phyloP scores from a whole-genome alignment of 2,888 invertebrate genomes.

The Deroplatys truncata region DNA sequence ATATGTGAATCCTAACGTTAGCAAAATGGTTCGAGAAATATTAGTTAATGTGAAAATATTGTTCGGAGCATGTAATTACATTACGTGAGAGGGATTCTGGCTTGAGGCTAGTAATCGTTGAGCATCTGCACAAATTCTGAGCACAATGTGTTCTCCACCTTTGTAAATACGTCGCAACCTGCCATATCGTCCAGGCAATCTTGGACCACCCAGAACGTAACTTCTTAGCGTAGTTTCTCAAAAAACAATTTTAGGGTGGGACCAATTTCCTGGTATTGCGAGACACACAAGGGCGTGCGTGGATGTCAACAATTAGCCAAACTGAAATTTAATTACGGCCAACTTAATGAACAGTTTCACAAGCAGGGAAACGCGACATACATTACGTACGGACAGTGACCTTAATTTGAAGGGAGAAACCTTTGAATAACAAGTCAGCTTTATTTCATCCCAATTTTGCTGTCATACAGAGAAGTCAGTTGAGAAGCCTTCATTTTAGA shows the following conservation, averaged over 20 bases:
- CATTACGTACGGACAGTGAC: background rate
- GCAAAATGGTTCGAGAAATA: too few relatives aligned
- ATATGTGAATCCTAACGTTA: too few relatives aligned
- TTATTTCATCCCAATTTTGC: too few relatives aligned
- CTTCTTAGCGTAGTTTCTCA: background rate
- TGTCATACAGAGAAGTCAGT: too few relatives aligned
- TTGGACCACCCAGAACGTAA: background rate
- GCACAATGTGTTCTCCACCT: background rate
- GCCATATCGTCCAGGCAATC: background rate
- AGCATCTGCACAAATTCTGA: background rate
- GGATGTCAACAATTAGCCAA: background rate
- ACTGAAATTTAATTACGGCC: background rate
- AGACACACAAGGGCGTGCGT: background rate
- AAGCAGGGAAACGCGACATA: background rate
- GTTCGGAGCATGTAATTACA: too few relatives aligned
- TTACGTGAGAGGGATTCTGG: too few relatives aligned
- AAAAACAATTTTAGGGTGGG: background rate
- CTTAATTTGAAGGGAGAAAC: background rate
- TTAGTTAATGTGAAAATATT: too few relatives aligned
- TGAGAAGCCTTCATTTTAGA: too few relatives aligned
- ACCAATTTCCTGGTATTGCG: background rate
- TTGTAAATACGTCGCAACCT: background rate
- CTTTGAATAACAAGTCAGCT: too few relatives aligned
- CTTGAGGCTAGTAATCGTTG: too few relatives aligned
- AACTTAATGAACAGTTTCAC: background rate